phyloP scores from a whole-genome alignment of 2,888 invertebrate genomes.

The Gandaritis pyraliata region DNA sequence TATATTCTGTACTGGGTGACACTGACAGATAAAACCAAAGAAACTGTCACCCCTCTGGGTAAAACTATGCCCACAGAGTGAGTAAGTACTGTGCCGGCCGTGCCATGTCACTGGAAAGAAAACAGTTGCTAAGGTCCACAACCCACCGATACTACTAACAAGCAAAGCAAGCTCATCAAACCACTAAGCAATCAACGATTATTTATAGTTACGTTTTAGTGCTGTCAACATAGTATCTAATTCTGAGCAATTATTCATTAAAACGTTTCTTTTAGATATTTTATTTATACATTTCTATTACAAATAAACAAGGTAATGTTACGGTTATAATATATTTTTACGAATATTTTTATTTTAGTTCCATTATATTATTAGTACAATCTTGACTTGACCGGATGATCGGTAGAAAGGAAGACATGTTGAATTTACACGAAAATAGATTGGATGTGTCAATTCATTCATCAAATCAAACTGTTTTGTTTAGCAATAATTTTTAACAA shows the following conservation, averaged over 20 bases:
- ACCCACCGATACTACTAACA: neutral
- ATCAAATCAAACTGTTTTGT: conserved; percentile 79
- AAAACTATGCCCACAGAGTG: no score
- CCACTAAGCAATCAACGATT: no score
- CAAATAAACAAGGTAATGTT: no score
- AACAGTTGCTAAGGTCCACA: neutral
- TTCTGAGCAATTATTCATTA: neutral
- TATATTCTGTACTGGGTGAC: no score
- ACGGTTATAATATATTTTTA: no score
- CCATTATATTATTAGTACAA: neutral
- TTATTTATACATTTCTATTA: neutral
- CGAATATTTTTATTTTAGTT: neutral
- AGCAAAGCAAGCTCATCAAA: neutral
- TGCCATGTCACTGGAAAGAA: no score
- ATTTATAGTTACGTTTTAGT: no score
- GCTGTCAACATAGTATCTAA: no score
- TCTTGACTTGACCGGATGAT: conserved; percentile 63
- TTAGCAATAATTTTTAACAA: conserved; percentile 69
- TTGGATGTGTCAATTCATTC: conserved; percentile 63
- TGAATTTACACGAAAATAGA: conserved; percentile 69
- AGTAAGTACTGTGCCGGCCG: no score
- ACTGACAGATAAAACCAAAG: no score
- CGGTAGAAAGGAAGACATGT: conserved; percentile 68
- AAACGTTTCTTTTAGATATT: neutral
- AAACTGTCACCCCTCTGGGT: no score